Percentiles rank a stretch among this genome's conserved stretches.
Evolutionary conservation across 1,140 invertebrate species (phyloP).

Genomic region (Danaus melanippus): DNA sequence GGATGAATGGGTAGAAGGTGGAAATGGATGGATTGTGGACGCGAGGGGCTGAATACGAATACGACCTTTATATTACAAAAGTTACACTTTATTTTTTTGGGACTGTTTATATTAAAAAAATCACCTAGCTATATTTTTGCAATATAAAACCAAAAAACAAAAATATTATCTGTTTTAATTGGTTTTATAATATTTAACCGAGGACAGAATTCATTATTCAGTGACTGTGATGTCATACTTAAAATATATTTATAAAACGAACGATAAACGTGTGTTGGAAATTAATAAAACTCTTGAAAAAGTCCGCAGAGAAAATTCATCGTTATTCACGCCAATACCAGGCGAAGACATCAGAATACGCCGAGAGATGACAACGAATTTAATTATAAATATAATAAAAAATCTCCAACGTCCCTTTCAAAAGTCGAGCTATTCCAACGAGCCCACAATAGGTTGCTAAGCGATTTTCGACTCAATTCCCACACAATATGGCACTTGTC

Average conservation of each 20-base stretch:
- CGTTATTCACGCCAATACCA: constrained; percentile 65
- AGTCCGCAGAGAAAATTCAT: constrained; percentile 45
- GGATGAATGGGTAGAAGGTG: constrained; percentile 26
- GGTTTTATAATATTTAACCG: too few relatives aligned
- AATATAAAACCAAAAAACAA: too few relatives aligned
- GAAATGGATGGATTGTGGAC: constrained; percentile 38
- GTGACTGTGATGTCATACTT: constrained; percentile 15
- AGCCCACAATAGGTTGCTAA: constrained; percentile 20
- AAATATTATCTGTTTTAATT: too few relatives aligned
- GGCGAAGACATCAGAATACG: constrained; percentile 53
- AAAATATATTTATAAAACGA: constrained; percentile 15
- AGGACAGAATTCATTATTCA: constrained; percentile 7
- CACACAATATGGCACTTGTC: constrained; percentile 13
- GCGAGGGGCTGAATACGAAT: constrained; percentile 1
- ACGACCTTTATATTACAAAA: too few relatives aligned
- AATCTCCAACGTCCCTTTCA: constrained; percentile 60
- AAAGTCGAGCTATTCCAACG: constrained; percentile 29
- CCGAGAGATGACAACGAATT: constrained; percentile 67
- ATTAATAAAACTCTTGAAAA: constrained; percentile 62
- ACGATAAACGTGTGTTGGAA: constrained; percentile 28
- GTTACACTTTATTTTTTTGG: too few relatives aligned
- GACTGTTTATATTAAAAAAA: too few relatives aligned
- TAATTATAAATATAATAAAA: constrained; percentile 72
- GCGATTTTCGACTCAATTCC: constrained; percentile 24
- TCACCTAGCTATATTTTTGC: too few relatives aligned